Conservation (phyloP, 1,140 invertebrate genomes). For the Bombyx mori region DNA sequence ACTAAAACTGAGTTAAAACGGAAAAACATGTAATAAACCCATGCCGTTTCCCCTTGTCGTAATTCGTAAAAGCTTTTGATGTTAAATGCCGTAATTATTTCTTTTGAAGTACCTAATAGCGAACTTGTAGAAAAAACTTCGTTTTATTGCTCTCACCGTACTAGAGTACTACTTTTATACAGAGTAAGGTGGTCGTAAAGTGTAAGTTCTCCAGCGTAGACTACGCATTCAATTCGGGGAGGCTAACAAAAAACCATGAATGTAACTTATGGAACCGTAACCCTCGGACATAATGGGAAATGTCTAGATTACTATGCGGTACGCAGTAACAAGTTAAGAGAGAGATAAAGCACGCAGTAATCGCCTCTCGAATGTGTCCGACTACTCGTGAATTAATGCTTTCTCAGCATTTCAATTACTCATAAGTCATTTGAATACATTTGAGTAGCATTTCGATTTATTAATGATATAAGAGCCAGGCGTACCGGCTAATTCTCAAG, state of each 20-base stretch:
- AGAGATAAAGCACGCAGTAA: constrained; percentile 41
- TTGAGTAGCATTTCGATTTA: too few relatives aligned
- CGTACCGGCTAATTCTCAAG: too few relatives aligned
- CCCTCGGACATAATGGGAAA: constrained; percentile 16
- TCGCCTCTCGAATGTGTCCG: too few relatives aligned
- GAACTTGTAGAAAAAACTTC: not conserved
- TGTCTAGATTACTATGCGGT: constrained; percentile 22
- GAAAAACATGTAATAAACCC: constrained; percentile 19
- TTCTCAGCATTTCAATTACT: too few relatives aligned
- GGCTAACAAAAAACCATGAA: constrained; percentile 15
- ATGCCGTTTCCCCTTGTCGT: constrained; percentile 20
- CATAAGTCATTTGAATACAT: too few relatives aligned
- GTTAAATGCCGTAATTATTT: constrained; percentile 18
- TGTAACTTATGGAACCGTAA: constrained; percentile 9
- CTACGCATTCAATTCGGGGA: not conserved
- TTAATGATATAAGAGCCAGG: too few relatives aligned
- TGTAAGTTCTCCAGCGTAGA: not conserved
- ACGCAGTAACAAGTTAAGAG: constrained; percentile 33
- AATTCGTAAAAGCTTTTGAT: constrained; percentile 23
- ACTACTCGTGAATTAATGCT: too few relatives aligned
- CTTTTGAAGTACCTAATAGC: constrained; percentile 15
- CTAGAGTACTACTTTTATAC: too few relatives aligned
- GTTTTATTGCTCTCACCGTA: not conserved
- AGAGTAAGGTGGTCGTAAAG: not conserved
- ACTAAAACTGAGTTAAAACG: constrained; percentile 18